Evolutionary conservation across 2,888 invertebrate species (phyloP), one percentile per base, ranked within the genome.

Genomic region (Macaria liturata): DNA sequence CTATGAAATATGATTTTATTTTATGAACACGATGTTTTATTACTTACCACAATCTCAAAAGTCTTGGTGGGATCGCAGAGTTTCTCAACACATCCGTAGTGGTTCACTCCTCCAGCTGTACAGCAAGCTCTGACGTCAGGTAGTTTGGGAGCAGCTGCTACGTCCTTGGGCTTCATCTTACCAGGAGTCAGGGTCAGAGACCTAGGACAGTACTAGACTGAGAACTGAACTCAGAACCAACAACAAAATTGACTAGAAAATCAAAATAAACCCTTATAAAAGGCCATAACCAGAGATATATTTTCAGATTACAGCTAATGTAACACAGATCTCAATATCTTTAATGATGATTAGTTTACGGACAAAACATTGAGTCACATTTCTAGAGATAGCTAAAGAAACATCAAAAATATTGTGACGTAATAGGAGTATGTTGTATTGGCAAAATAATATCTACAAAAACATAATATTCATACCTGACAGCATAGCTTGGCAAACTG

Each of bases 51-150:
- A 60, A 91, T 91, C 60, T 91, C 89, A 43, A 79, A 81, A 9
- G 91, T 91, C 73, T 93, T 93, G 51, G 93, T 93, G 0, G 97
- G 96, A 80, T 97, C 96, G 75, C 97, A 97, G 68, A 97, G 93
- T 75, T 95, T 96, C 72, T 95, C 94, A 31, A 97, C 86, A 75
- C 97, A 97, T 50, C 94, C 94, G 65, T 93, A 93, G 79, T 96
- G 96, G 46, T 93, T 94, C 76, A 97, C 94, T 0, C 96, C 96
- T 46, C 94, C 95, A 3, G 93, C 84, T 9, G 93, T 90, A 74
- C 97, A 97, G 78, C 97, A 97, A 0, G 92, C 87, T n/a, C 92
- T 89, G 0, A 97, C 94, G 74, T 97, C 95, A 0, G 97, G 97
- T 30, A 97, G 82, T 52, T 93, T 90, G 0, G 96, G 97, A 1